Evolutionary conservation across 1,140 invertebrate genomes (phyloP), one percentile per base, ranked within the genome.

Genomic region (Heliconius eleuchia): DNA sequence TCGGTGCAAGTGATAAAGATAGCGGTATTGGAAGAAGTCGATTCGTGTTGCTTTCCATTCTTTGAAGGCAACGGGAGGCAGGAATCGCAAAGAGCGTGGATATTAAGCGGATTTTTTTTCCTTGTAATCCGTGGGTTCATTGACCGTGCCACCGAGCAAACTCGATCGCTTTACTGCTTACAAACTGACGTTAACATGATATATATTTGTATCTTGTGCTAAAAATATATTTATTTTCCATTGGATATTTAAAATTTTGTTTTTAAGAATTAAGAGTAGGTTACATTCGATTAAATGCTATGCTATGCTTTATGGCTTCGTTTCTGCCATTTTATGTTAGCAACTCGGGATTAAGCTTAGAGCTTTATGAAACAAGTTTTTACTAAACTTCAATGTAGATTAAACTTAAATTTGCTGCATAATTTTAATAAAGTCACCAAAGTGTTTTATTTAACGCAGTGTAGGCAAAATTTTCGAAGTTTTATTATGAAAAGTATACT

Each of bases 11-110:
- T 83, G 83, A 86, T 83, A 88, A 85, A 90, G 80, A 87, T 92
- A 91, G 87, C 91, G 90, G 90, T 92, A 92, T 85, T 82, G 85
- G 83, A 86, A 84, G 90, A 86, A 83, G 83, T 77, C 70, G 79
- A 84, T 83, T 85, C 82, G 84, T 81, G 83, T 83, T 83, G 84
- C 81, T 79, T 85, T 83, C 79, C 85, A 86, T 91, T 91, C 86
- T 85, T 89, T 88, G 88, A 91, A 92, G 84, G 80, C 87, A 85
- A 87, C 83, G 83, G 84, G 87, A 86, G 81, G 87, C 90, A 86
- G 87, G 86, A 91, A 88, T 84, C 87, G 81, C 84, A 57, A 83
- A 88, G 87, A 52, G 50, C 50, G 50, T 89, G 84, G 80, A 88
- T 87, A 84, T 85, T 81, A 87, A 83, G 84, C 84, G 84, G 77